phyloP scores from a whole-genome alignment of 1,140 invertebrate genomes.

The Lepidostoma basale region DNA sequence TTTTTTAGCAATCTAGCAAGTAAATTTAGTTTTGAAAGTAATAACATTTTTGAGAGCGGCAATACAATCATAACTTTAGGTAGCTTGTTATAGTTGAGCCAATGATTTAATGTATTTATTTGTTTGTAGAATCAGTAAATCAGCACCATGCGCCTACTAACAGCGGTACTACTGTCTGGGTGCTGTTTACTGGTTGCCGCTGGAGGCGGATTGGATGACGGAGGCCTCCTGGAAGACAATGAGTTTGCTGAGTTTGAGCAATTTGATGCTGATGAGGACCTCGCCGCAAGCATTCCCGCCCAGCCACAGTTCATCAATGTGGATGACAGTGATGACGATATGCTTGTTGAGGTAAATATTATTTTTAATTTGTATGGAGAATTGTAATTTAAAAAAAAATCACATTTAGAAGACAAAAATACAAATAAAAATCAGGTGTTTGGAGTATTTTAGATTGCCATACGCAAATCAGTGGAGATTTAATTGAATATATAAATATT shows the following conservation, averaged over 20 bases:
- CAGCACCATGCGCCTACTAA: not conserved
- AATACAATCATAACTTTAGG: too few species aligned
- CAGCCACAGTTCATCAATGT: constrained; percentile 51
- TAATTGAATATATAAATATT: too few species aligned
- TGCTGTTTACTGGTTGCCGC: constrained; percentile 21
- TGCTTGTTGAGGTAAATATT: constrained; percentile 59
- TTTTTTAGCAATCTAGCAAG: too few species aligned
- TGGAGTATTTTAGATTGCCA: not conserved
- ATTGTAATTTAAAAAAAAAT: too few species aligned
- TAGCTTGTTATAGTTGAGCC: not conserved
- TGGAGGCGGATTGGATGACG: constrained; percentile 62
- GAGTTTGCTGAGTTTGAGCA: constrained; percentile 98
- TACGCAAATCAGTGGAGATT: too few species aligned
- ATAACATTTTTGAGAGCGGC: too few species aligned
- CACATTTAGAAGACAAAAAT: too few species aligned
- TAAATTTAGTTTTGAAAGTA: too few species aligned
- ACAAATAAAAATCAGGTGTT: not conserved
- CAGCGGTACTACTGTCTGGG: constrained; percentile 5
- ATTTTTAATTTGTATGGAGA: too few species aligned
- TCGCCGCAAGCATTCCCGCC: constrained; percentile 32
- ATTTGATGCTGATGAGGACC: constrained; percentile 75
- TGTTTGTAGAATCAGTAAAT: not conserved
- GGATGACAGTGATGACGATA: constrained; percentile 66
- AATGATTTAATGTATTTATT: not conserved
- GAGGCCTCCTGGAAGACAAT: constrained; percentile 74